phyloP scores from a whole-genome alignment of 2,797 vertebrate genomes.

The Hipposideros larvatus region DNA sequence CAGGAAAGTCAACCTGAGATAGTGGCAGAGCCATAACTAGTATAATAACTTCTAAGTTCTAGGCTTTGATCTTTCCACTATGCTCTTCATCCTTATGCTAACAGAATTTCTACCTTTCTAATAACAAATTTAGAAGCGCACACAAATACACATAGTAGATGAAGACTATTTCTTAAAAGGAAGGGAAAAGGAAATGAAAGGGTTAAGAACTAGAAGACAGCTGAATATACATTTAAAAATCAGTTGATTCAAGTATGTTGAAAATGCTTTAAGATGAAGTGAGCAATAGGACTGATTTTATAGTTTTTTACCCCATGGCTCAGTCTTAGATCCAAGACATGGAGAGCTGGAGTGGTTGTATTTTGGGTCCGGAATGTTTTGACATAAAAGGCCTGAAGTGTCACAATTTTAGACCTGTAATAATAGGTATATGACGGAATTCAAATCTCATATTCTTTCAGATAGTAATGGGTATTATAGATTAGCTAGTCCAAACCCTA shows the following conservation, averaged over 20 bases:
- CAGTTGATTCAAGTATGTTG: not conserved
- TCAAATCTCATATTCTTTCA: slow-evolving; percentile 22
- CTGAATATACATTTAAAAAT: not conserved
- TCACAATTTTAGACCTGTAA: not conserved
- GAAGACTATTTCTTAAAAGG: not conserved
- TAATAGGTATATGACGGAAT: not conserved
- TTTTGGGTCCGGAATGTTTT: not conserved
- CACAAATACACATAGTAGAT: not conserved
- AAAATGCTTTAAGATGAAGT: not conserved
- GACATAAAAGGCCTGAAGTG: not conserved
- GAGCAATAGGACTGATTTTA: not conserved
- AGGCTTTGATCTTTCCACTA: not conserved
- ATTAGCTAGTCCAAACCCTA: not conserved
- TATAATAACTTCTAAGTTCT: not conserved
- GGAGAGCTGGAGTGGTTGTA: not conserved
- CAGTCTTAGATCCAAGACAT: not conserved
- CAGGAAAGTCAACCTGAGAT: not conserved
- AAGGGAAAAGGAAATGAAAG: not conserved
- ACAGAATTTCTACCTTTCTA: slow-evolving; percentile 11
- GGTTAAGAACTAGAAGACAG: not conserved
- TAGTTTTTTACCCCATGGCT: not conserved
- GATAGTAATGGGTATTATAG: not conserved
- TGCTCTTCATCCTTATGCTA: not conserved
- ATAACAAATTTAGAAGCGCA: not conserved
- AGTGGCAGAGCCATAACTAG: not conserved